These are phyloP conservation scores for Candidula unifasciata DNA, from an alignment of 2,888 invertebrate genomes.

Conservation along the genomic window DNA sequence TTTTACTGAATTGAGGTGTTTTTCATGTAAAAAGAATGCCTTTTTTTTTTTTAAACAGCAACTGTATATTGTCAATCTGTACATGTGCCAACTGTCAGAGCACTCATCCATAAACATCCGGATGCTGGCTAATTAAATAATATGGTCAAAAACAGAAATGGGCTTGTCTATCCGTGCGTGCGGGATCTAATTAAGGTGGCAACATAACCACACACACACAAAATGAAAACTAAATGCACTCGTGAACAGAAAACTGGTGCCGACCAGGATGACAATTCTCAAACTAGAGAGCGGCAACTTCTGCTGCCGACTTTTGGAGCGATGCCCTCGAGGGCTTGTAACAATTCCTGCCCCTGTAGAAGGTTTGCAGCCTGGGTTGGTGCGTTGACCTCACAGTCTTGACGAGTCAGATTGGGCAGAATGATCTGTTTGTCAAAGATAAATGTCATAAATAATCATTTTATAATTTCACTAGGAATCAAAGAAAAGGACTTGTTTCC, in stretches of 20 bases:
- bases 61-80: too few relatives aligned
- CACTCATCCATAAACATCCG: too few relatives aligned
- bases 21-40: too few relatives aligned
- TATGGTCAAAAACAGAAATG: too few relatives aligned
- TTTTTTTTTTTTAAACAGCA: too few relatives aligned
- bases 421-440: slow-evolving; percentile 6
- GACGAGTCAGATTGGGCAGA: slow-evolving; percentile 58
- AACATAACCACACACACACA: too few relatives aligned
- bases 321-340: slow-evolving; percentile 60
- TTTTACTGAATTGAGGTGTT: too few relatives aligned
- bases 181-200: not conserved
- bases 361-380: slow-evolving; percentile 56
- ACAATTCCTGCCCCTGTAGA: slow-evolving; percentile 64
- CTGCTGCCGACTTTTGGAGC: slow-evolving; percentile 22
- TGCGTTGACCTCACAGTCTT: slow-evolving; percentile 68
- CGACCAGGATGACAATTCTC: slow-evolving; percentile 23
- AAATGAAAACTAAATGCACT: not conserved
- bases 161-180: not conserved
- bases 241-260: not conserved
- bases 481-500: too few relatives aligned
- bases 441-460: not conserved
- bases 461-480: not conserved
- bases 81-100: too few relatives aligned
- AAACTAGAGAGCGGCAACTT: slow-evolving; percentile 13
- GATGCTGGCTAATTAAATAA: too few relatives aligned